Conservation (phyloP, 2,888 invertebrate genomes). For the Cheilosia grossa region DNA sequence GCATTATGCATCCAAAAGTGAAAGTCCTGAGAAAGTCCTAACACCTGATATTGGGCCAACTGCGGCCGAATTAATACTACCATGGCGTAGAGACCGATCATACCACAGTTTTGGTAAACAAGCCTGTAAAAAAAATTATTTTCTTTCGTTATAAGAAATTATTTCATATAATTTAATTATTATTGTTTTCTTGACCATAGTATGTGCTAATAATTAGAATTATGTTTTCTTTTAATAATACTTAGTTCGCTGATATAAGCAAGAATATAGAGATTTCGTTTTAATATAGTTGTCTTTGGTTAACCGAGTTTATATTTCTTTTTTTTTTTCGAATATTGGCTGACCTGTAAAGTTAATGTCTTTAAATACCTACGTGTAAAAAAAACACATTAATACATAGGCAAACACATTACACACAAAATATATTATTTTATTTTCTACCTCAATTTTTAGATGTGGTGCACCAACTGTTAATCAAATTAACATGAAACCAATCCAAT, state of each 20-base stretch:
- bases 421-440: conserved; percentile 16
- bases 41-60: conserved; percentile 87
- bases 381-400: conserved; percentile 51
- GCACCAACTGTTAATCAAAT: conserved; percentile 32
- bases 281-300: conserved; percentile 40
- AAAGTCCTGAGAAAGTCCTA: conserved; percentile 80
- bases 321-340: conserved; percentile 51
- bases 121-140: conserved; percentile 43
- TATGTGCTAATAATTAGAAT: conserved; percentile 49
- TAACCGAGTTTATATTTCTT: background rate
- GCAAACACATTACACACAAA: conserved; percentile 47
- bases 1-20: conserved; percentile 84
- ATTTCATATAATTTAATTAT: conserved; percentile 22
- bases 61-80: conserved; percentile 91
- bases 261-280: conserved; percentile 46
- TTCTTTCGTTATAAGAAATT: conserved; percentile 8
- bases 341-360: conserved; percentile 50
- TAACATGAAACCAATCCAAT: background rate
- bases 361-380: conserved; percentile 30
- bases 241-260: conserved; percentile 55
- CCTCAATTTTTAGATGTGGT: conserved; percentile 32
- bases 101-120: conserved; percentile 89
- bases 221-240: conserved; percentile 33
- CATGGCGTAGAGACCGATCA: conserved; percentile 92
- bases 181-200: conserved; percentile 25